A percentile compares a stretch with the other conserved stretches of the same genome.
phyloP scores from a whole-genome alignment of 2,888 invertebrate genomes.

The Pseudanteris insignis region DNA sequence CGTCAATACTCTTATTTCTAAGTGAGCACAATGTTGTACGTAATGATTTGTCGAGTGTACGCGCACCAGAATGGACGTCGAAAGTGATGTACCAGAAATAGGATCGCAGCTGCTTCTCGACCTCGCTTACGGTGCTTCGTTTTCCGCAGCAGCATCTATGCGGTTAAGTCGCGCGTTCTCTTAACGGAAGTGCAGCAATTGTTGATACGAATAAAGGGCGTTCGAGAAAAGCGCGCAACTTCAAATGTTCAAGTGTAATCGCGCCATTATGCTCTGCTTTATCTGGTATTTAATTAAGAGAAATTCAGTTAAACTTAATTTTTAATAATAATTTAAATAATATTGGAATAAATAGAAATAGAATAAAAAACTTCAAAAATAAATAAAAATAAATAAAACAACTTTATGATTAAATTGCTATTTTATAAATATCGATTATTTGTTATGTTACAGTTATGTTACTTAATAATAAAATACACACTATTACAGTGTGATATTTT shows the following conservation, averaged over 20 bases:
- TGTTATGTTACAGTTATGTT: too few species aligned
- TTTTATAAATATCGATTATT: too few species aligned
- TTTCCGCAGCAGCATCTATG: slow-evolving; percentile 30
- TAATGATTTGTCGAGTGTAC: slow-evolving; percentile 46
- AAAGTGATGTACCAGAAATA: slow-evolving; percentile 43
- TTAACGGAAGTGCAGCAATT: slow-evolving; percentile 24
- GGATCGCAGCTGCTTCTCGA: slow-evolving; percentile 41
- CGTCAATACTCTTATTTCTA: slow-evolving; percentile 43
- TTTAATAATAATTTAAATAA: too few species aligned
- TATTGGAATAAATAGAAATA: too few species aligned
- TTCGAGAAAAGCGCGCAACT: slow-evolving; percentile 19
- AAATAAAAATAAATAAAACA: not conserved
- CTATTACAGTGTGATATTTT: too few species aligned
- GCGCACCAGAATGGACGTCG: slow-evolving; percentile 38
- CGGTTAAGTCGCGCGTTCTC: slow-evolving; percentile 25
- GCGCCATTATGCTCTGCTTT: slow-evolving; percentile 3
- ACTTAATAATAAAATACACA: too few species aligned
- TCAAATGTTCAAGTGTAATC: slow-evolving; percentile 17
- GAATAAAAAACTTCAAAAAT: not conserved
- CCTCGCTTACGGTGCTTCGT: slow-evolving; percentile 25
- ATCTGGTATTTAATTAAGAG: too few species aligned
- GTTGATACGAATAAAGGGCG: slow-evolving; percentile 14
- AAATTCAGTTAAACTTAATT: too few species aligned
- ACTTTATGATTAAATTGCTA: not conserved
- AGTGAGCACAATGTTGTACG: slow-evolving; percentile 43